Evolutionary conservation across 2,797 vertebrate species (phyloP), one percentile per base, ranked within the genome.

Genomic region (Lindbergichthys nudifrons): DNA sequence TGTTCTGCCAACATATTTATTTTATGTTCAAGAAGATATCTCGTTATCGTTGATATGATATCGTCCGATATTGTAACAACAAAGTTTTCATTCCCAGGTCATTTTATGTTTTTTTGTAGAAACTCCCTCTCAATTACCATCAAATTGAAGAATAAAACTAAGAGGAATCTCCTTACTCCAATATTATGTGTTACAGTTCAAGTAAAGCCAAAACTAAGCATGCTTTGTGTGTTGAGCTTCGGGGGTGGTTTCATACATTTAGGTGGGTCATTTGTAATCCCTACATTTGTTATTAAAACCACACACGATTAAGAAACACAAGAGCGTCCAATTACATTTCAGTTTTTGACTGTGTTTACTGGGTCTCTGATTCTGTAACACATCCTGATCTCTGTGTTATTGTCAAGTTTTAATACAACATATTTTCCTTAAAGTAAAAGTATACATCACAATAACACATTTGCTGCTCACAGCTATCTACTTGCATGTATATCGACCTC

Each of bases 401-500:
- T 73, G 47, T 78, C 60, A 70, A 52, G 32, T 47, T 58, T 66
- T 47, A 47, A 30, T 59, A 57, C 45, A 64, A 13, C 30, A 26
- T 26, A 26, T 26, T 41, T 76, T 51, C 80, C 39, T 82, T 26
- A 5, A 58, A 52, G 10, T 23, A 39, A 64, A 74, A 73, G 63
- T 51, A 18, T 32, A 84, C 69, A 36, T 74, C 39, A 51, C 58
- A 53, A 57, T 19, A 52, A 68, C 60, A 46, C 90, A 91, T 91
- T 89, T n/a, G 9, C 77, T 42, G 56, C 73, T 50, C 54, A 12
- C 53, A 56, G 41, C 39, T 36, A 56, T 71, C 56, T 21, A 52
- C 47, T 23, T 85, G 80, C 79, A 90, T 88, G 82, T 80, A 69
- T 71, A 82, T 79, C 60, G 78, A 90, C 43, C 63, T 47, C 58